These are phyloP conservation scores for Chloroceryle amazona DNA, from an alignment of 2,797 vertebrate species.

Conservation along the genomic window DNA sequence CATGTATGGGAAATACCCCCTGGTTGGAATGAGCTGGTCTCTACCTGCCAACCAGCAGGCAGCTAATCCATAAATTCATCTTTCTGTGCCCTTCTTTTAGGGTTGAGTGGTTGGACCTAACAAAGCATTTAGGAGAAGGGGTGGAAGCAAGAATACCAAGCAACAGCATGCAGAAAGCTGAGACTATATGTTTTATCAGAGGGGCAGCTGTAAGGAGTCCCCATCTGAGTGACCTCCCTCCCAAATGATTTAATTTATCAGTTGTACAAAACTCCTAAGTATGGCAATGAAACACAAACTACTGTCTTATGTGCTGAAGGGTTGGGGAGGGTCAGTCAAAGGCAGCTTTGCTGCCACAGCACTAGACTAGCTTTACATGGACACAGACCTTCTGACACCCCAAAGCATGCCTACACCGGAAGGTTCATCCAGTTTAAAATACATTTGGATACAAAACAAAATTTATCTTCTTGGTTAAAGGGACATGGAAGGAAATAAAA, in stretches of 20 bases:
- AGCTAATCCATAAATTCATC: not conserved
- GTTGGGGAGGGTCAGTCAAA: not conserved
- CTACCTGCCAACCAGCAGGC: not conserved
- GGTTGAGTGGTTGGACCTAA: not conserved
- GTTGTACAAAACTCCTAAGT: not conserved
- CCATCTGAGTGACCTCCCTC: not conserved
- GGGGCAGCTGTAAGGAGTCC: not conserved
- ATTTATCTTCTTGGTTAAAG: not conserved
- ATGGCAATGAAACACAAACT: not conserved
- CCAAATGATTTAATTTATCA: not conserved
- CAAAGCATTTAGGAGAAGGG: not conserved
- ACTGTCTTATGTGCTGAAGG: not conserved
- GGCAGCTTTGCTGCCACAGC: not conserved
- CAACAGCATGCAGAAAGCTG: not conserved
- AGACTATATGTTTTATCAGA: accelerated
- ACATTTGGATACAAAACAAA: not conserved
- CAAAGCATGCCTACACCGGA: not conserved
- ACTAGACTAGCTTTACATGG: not conserved
- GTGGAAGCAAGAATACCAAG: not conserved
- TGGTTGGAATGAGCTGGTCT: not conserved
- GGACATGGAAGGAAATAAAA: not conserved
- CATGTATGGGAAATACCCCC: accelerated
- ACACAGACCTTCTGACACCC: not conserved
- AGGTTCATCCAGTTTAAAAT: not conserved
- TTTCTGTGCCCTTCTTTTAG: not conserved